phyloP scores from a whole-genome alignment of 2,113 vertebrate species.

The Cervus canadensis region DNA sequence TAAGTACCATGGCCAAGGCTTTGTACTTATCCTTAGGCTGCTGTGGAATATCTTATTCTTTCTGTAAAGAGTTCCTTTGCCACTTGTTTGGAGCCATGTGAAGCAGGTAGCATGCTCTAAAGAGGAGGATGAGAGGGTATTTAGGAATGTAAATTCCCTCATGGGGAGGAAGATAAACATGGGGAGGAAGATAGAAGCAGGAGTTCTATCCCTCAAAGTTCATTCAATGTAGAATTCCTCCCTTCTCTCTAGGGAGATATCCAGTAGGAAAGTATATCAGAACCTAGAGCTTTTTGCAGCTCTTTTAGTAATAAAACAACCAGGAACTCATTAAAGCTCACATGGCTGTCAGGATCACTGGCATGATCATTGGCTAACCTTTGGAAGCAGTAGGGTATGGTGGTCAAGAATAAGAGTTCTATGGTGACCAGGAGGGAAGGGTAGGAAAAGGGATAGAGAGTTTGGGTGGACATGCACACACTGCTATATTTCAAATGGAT shows the following conservation, averaged over 20 bases:
- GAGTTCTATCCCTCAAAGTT: not conserved
- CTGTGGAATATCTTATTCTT: not conserved
- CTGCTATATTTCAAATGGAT: not conserved
- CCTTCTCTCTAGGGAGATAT: not conserved
- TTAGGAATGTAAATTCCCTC: not conserved
- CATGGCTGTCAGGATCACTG: not conserved
- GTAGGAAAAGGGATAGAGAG: not conserved
- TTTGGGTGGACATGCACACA: accelerated
- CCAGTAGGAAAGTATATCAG: not conserved
- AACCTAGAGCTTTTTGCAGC: not conserved
- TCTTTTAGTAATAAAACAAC: not conserved
- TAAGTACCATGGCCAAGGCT: not conserved
- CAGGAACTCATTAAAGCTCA: not conserved
- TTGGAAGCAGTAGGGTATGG: not conserved
- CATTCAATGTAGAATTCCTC: not conserved
- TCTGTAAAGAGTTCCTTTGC: not conserved
- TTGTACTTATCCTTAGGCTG: not conserved
- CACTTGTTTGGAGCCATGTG: not conserved
- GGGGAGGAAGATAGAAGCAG: not conserved
- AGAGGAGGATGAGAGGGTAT: not conserved
- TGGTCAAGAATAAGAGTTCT: not conserved
- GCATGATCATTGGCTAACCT: not conserved
- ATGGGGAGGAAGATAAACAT: not conserved
- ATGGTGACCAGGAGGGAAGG: not conserved
- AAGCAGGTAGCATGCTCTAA: not conserved